A percentile compares a stretch with the other conserved stretches of the same genome.
Evolutionary conservation across 2,888 invertebrate genomes (phyloP).

Genomic region (Pterostichus madidus): DNA sequence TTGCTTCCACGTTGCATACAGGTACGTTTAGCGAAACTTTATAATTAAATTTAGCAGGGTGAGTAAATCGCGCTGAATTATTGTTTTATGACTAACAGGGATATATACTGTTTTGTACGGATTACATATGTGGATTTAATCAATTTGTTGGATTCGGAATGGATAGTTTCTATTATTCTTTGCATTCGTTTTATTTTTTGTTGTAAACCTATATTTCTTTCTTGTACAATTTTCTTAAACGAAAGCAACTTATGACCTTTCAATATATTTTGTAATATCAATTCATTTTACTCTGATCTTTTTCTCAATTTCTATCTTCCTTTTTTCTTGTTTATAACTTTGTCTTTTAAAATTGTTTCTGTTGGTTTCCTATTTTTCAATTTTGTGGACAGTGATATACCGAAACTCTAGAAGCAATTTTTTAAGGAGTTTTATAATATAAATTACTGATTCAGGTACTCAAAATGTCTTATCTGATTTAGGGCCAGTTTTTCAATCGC

Average conservation of each 20-base stretch:
- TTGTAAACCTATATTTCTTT: not conserved
- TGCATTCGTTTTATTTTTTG: not conserved
- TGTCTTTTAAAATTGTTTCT: constrained; percentile 30
- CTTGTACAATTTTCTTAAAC: constrained; percentile 26
- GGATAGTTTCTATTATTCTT: not conserved
- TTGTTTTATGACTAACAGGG: constrained; percentile 40
- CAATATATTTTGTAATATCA: constrained; percentile 48
- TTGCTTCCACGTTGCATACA: constrained; percentile 16
- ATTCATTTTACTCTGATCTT: constrained; percentile 40
- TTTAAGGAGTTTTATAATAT: not conserved
- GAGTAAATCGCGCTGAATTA: constrained; percentile 22
- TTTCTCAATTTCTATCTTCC: constrained; percentile 14
- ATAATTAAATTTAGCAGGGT: constrained; percentile 35
- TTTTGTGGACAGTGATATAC: not conserved
- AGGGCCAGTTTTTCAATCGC: no score
- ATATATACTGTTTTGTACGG: constrained; percentile 26
- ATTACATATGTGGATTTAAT: constrained; percentile 24
- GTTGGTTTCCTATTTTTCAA: constrained; percentile 29
- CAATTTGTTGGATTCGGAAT: constrained; percentile 14
- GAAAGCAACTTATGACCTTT: constrained; percentile 26
- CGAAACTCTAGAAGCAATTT: not conserved
- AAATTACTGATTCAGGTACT: no score
- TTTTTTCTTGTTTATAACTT: constrained; percentile 16
- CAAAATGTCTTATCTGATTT: no score
- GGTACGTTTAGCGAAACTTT: constrained; percentile 31